Evolutionary conservation across 2,888 invertebrate genomes (phyloP).

Genomic region (Agrochola lota): DNA sequence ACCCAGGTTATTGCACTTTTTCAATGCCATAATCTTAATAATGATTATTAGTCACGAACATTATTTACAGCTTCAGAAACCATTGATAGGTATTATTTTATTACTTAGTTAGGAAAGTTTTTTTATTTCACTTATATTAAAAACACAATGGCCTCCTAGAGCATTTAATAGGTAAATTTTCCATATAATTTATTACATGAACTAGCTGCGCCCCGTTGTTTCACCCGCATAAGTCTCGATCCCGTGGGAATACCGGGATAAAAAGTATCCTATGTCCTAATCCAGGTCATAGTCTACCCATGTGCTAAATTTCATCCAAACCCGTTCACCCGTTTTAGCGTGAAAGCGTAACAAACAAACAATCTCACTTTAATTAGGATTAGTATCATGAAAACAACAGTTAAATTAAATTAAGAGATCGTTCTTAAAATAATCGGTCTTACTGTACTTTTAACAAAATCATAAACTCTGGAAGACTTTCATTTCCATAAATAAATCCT

Average conservation of each 20-base stretch:
- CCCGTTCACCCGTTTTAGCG: too few relatives aligned
- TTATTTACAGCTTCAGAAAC: background rate
- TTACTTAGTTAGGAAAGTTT: background rate
- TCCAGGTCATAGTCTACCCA: too few relatives aligned
- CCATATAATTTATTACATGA: background rate
- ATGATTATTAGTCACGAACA: constrained; percentile 9
- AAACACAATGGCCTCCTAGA: background rate
- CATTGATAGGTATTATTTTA: background rate
- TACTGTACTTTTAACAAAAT: constrained; percentile 2
- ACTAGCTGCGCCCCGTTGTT: too few relatives aligned
- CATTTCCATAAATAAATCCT: constrained; percentile 7
- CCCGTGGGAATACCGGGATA: too few relatives aligned
- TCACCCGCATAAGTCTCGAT: too few relatives aligned
- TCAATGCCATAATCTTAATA: constrained; percentile 17
- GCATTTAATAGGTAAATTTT: background rate
- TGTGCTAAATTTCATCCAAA: too few relatives aligned
- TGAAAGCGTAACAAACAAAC: too few relatives aligned
- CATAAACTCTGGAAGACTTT: constrained; percentile 10
- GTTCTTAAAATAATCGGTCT: background rate
- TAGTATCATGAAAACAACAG: background rate
- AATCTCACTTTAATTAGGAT: too few relatives aligned
- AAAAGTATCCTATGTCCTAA: too few relatives aligned
- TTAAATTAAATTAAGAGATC: background rate
- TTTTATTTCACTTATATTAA: background rate
- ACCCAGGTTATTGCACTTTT: constrained; percentile 19